Evolutionary conservation across 2,888 invertebrate genomes (phyloP).

Genomic region (Myopa tessellatipennis): DNA sequence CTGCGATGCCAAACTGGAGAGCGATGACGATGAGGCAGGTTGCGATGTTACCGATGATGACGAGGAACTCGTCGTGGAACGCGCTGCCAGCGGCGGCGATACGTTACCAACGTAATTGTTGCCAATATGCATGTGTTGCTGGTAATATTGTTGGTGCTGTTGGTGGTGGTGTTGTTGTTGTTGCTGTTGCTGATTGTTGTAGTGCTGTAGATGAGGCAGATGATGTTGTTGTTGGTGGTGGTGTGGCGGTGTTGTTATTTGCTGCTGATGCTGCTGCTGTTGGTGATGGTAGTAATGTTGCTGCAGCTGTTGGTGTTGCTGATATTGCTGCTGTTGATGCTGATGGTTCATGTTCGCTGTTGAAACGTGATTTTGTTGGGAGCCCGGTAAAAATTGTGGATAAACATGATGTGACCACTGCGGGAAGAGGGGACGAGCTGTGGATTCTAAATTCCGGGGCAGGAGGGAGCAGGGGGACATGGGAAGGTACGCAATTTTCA

Average conservation of each 20-base stretch:
- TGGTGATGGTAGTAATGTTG: slow-evolving; percentile 56
- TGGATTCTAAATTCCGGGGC: slow-evolving; percentile 59
- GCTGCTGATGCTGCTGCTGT: slow-evolving; percentile 70
- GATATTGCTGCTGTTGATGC: slow-evolving; percentile 69
- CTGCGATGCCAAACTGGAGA: slow-evolving; percentile 65
- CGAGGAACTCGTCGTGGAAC: slow-evolving; percentile 59
- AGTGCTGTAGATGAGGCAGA: slow-evolving; percentile 54
- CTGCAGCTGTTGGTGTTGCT: slow-evolving; percentile 57
- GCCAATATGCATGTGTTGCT: slow-evolving; percentile 56
- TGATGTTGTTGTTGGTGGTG: slow-evolving; percentile 66
- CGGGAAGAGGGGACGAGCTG: slow-evolving; percentile 84
- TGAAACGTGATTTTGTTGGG: slow-evolving; percentile 79
- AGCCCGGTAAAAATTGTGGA: slow-evolving; percentile 92
- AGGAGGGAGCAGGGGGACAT: not conserved
- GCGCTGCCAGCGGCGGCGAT: slow-evolving; percentile 61
- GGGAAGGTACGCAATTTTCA: not conserved
- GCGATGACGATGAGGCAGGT: slow-evolving; percentile 64
- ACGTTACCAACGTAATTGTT: slow-evolving; percentile 58
- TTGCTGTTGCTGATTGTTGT: slow-evolving; percentile 53
- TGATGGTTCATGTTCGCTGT: slow-evolving; percentile 55
- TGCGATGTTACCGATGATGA: slow-evolving; percentile 66
- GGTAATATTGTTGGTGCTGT: slow-evolving; percentile 51
- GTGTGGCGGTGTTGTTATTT: slow-evolving; percentile 52
- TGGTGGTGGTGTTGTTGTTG: slow-evolving; percentile 50
- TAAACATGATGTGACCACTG: slow-evolving; percentile 96